Conservation (phyloP, 2,113 vertebrate genomes). For the Nibea albiflora region DNA sequence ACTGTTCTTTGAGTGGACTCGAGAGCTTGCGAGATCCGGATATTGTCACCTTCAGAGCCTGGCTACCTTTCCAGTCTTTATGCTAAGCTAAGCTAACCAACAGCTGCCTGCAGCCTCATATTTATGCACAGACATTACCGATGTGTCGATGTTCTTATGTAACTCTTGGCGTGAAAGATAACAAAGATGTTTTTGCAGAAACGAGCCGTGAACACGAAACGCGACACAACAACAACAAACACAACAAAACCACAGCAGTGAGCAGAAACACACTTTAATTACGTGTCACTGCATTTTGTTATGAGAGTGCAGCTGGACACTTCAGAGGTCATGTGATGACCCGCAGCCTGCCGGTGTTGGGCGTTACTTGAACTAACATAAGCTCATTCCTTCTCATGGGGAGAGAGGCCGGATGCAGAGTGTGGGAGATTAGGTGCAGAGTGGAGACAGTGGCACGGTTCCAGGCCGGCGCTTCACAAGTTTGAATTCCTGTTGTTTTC, state of each 20-base stretch:
- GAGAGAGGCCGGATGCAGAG: conserved; percentile 55
- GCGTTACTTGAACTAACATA: conserved; percentile 35
- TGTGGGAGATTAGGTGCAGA: conserved; percentile 45
- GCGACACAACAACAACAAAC: background rate
- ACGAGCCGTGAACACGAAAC: background rate
- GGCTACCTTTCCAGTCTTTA: background rate
- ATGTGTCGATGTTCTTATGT: background rate
- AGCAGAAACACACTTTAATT: background rate
- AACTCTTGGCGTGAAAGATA: background rate
- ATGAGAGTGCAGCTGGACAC: conserved; percentile 17
- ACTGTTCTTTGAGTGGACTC: too few species aligned
- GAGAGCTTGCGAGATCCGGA: too few species aligned
- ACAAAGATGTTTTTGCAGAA: background rate
- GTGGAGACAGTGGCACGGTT: background rate
- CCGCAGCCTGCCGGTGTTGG: background rate
- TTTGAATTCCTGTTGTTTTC: conserved; percentile 43
- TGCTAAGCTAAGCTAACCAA: background rate
- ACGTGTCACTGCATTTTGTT: background rate
- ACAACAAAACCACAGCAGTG: background rate
- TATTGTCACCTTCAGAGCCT: too few species aligned
- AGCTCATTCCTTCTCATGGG: conserved; percentile 24
- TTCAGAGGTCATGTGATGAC: conserved; percentile 10
- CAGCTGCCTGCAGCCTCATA: background rate
- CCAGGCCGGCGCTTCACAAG: conserved; percentile 5
- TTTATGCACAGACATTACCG: background rate